Evolutionary conservation across 1,140 invertebrate species (phyloP).

Genomic region (Aphaenogaster rudis): DNA sequence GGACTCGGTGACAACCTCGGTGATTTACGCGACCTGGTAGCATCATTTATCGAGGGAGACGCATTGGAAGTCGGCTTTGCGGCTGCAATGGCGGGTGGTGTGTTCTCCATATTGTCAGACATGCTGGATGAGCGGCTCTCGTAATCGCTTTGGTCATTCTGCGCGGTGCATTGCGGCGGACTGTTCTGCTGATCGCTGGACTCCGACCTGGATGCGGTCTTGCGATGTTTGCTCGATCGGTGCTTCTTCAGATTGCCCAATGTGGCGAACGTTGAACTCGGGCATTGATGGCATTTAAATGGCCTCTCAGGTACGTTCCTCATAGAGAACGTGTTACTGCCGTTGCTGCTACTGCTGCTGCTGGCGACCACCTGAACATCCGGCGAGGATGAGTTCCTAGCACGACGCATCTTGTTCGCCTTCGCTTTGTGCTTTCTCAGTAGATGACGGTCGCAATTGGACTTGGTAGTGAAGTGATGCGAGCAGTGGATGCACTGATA

Average conservation of each 20-base stretch:
- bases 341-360: constrained; percentile 56
- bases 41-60: constrained; percentile 70
- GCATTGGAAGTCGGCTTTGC: constrained; percentile 44
- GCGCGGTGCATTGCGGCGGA: constrained; percentile 77
- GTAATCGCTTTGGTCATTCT: constrained; percentile 84
- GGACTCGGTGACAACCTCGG: constrained; percentile 76
- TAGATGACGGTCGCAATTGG: constrained; percentile 98
- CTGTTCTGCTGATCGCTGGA: constrained; percentile 82
- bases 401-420: constrained; percentile 84
- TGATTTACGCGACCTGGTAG: constrained; percentile 69
- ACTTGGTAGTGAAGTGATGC: constrained; percentile 98
- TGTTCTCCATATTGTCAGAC: constrained; percentile 79
- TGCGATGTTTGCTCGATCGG: constrained; percentile 90
- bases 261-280: constrained; percentile 94
- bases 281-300: constrained; percentile 94
- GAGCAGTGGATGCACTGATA: constrained; percentile 97
- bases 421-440: constrained; percentile 94
- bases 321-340: constrained; percentile 87
- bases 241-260: constrained; percentile 93
- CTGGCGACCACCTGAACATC: constrained; percentile 76
- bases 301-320: constrained; percentile 93
- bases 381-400: constrained; percentile 81
- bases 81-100: background rate
- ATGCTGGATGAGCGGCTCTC: constrained; percentile 85
- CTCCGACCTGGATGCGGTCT: constrained; percentile 79